Evolutionary conservation across 1,140 invertebrate species (phyloP).

Genomic region (Aphaenogaster floridana): DNA sequence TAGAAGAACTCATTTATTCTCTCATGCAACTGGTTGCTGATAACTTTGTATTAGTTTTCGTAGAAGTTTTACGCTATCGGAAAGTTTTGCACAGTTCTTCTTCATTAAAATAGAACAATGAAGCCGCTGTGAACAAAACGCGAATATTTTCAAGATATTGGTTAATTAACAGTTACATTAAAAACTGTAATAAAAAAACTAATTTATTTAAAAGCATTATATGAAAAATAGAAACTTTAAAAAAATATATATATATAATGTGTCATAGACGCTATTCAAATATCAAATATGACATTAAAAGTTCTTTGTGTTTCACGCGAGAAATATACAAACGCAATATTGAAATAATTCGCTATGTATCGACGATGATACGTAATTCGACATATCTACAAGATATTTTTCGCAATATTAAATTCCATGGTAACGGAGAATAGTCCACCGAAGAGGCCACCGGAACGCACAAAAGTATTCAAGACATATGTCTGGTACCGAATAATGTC

Average conservation of each 20-base stretch:
- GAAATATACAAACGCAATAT: neutral
- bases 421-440: conserved; percentile 15
- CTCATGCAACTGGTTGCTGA: neutral
- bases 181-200: neutral
- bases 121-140: neutral
- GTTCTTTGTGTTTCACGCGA: neutral
- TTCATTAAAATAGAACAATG: neutral
- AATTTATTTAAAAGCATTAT: neutral
- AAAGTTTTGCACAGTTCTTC: neutral
- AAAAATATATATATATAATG: neutral
- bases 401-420: conserved; percentile 62
- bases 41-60: neutral
- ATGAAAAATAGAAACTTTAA: neutral
- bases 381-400: conserved; percentile 15
- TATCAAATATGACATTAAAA: neutral
- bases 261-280: neutral
- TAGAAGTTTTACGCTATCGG: neutral
- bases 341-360: conserved; percentile 8
- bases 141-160: neutral
- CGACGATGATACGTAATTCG: neutral
- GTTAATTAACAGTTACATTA: neutral
- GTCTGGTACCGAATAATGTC: conserved; percentile 58
- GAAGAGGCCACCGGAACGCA: neutral
- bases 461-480: conserved; percentile 37
- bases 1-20: neutral